Evolutionary conservation across 1,140 invertebrate genomes (phyloP).

Genomic region (Dolichoris vasculosae): DNA sequence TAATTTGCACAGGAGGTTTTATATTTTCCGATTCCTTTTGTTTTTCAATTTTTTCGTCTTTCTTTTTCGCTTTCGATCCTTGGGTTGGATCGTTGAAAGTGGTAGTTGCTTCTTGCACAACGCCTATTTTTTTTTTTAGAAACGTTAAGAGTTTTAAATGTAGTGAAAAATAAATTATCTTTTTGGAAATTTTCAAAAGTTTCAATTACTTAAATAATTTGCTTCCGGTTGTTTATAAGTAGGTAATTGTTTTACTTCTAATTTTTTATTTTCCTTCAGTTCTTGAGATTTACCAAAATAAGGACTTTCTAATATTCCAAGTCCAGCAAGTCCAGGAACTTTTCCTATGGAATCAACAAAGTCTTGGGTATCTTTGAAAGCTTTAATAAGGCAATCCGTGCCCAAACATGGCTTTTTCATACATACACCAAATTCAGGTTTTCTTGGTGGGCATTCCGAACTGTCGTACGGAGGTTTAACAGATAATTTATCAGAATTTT

Average conservation of each 20-base stretch:
- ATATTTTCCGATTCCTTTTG: slow-evolving; percentile 45
- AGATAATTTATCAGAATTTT: neutral
- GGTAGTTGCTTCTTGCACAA: slow-evolving; percentile 58
- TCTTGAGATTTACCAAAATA: slow-evolving; percentile 57
- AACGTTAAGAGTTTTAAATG: no score
- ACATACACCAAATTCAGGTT: slow-evolving; percentile 42
- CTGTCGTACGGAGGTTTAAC: slow-evolving; percentile 33
- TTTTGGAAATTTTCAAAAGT: slow-evolving; percentile 11
- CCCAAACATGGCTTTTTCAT: slow-evolving; percentile 58
- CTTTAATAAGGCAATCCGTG: slow-evolving; percentile 61
- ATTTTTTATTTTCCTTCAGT: slow-evolving; percentile 10
- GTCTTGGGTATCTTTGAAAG: slow-evolving; percentile 64
- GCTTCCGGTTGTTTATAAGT: neutral
- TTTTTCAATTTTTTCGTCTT: slow-evolving; percentile 59
- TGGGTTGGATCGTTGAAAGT: slow-evolving; percentile 48
- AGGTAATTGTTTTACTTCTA: slow-evolving; percentile 9
- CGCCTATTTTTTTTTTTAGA: slow-evolving; percentile 43
- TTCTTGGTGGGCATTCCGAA: slow-evolving; percentile 37
- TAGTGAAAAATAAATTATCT: neutral
- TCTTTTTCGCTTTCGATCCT: slow-evolving; percentile 52
- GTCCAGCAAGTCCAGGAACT: slow-evolving; percentile 61
- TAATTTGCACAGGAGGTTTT: neutral
- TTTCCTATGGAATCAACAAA: slow-evolving; percentile 66
- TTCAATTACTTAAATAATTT: neutral
- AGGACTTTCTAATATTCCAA: slow-evolving; percentile 66